phyloP scores from a whole-genome alignment of 2,888 invertebrate species.

The Agriotes lineatus region DNA sequence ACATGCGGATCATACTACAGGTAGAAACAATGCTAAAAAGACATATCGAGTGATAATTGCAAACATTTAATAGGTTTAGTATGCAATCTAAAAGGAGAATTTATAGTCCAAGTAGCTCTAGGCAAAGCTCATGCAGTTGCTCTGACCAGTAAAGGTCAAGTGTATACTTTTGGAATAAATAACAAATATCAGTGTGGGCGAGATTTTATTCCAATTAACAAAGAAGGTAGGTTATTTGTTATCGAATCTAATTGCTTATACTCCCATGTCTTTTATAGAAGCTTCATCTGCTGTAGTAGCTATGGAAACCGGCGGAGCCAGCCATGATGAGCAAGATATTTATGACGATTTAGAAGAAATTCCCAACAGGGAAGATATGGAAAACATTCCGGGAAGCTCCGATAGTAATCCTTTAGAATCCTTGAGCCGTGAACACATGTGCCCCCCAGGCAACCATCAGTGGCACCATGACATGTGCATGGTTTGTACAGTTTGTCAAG shows the following conservation, averaged over 20 bases:
- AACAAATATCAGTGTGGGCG: constrained; percentile 98
- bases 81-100: constrained; percentile 62
- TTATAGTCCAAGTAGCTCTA: constrained; percentile 77
- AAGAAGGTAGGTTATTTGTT: constrained; percentile 67
- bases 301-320: constrained; percentile 70
- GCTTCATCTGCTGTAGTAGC: constrained; percentile 62
- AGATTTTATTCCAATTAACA: constrained; percentile 75
- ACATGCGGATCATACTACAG: constrained; percentile 80
- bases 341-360: constrained; percentile 70
- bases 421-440: constrained; percentile 63
- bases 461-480: constrained; percentile 88
- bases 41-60: not conserved
- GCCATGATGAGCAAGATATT: constrained; percentile 66
- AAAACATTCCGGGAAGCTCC: constrained; percentile 66
- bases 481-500: constrained; percentile 90
- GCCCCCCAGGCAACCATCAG: constrained; percentile 79
- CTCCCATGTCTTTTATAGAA: constrained; percentile 33
- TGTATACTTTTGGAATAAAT: constrained; percentile 97
- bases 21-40: too few relatives aligned
- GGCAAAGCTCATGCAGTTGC: constrained; percentile 98
- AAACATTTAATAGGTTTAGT: constrained; percentile 57
- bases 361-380: constrained; percentile 67
- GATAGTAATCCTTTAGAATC: constrained; percentile 57
- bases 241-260: not conserved
- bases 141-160: constrained; percentile 87